Evolutionary conservation across 2,113 vertebrate genomes (phyloP).

Genomic region (Ovis aries): ARS-UI_Ramb_v3.0 NC_056056.1:31753001-31753500

Average conservation of each 20-base stretch:
- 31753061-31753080: constrained; percentile 85
- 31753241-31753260: neutral
- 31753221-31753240: neutral
- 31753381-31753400: neutral
- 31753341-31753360: neutral
- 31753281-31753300: neutral
- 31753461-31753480: neutral
- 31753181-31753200: neutral
- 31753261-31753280: neutral
- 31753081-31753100: constrained; percentile 82
- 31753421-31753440: neutral
- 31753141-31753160: constrained; percentile 83
- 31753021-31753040: constrained; percentile 77
- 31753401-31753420: neutral
- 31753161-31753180: constrained; percentile 81
- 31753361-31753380: neutral
- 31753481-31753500: neutral
- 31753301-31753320: neutral
- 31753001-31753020: constrained; percentile 87
- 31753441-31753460: neutral
- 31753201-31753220: neutral
- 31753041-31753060: constrained; percentile 84
- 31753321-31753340: neutral
- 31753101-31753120: constrained; percentile 88
- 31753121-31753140: constrained; percentile 86